Evolutionary conservation across 2,797 vertebrate genomes (phyloP).

Genomic region (Moxostoma hubbsi): DNA sequence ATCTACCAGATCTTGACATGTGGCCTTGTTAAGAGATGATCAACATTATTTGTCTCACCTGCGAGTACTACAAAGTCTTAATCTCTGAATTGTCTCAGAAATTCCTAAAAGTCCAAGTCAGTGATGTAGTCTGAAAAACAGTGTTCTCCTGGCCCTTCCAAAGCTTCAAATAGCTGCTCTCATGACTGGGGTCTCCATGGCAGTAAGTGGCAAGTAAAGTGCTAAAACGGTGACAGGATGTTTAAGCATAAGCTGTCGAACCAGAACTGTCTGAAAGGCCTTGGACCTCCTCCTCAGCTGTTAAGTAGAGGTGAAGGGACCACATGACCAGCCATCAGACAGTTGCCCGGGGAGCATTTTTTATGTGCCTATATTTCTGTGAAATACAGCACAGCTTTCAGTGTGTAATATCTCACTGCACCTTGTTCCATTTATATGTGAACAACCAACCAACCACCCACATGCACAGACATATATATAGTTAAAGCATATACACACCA

Average conservation of each 20-base stretch:
- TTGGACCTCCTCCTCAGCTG: constrained; percentile 64
- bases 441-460: constrained; percentile 62
- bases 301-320: constrained; percentile 62
- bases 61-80: no score
- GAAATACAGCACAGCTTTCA: constrained; percentile 61
- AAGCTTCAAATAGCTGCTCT: constrained; percentile 61
- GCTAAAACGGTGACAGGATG: constrained; percentile 68
- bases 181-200: constrained; percentile 60
- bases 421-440: constrained; percentile 52
- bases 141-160: constrained; percentile 48
- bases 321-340: constrained; percentile 63
- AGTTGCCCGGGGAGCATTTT: constrained; percentile 58
- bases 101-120: not conserved
- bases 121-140: constrained; percentile 30
- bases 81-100: no score
- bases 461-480: constrained; percentile 38
- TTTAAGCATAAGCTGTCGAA: constrained; percentile 69
- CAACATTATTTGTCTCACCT: no score
- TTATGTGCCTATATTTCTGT: constrained; percentile 59
- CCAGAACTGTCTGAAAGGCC: constrained; percentile 66
- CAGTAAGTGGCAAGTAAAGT: constrained; percentile 59
- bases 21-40: no score
- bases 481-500: constrained; percentile 59
- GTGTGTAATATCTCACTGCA: constrained; percentile 58
- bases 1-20: no score